A percentile compares a stretch with the other conserved stretches of the same genome.
These are phyloP conservation scores for Shargacucullia verbasci DNA, from an alignment of 2,888 invertebrate genomes.

Conservation along the genomic window DNA sequence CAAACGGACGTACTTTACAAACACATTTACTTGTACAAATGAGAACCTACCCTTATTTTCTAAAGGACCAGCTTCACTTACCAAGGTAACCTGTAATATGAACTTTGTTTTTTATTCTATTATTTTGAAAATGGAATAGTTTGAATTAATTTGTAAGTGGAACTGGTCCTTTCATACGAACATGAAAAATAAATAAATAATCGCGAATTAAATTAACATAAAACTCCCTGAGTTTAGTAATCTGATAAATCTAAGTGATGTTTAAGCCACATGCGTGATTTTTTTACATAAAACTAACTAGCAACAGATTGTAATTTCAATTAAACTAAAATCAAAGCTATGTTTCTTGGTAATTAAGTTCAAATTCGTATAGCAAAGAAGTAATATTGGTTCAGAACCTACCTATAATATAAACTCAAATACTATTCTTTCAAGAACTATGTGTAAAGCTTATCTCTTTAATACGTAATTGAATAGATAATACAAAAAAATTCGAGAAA, in stretches of 20 bases:
- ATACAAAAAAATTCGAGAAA: conserved; percentile 59
- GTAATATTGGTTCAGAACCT: conserved; percentile 47
- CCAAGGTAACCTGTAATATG: conserved; percentile 17
- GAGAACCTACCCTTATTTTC: conserved; percentile 36
- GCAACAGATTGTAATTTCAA: conserved; percentile 47
- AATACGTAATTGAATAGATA: conserved; percentile 66
- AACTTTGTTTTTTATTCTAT: conserved; percentile 12
- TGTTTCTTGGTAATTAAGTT: conserved; percentile 50
- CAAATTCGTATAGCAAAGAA: conserved; percentile 50
- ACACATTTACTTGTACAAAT: conserved; percentile 49
- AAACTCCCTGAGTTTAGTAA: conserved; percentile 40
- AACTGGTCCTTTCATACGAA: conserved; percentile 37
- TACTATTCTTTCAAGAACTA: conserved; percentile 53
- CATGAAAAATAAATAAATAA: conserved; percentile 53
- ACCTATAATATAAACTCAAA: conserved; percentile 35
- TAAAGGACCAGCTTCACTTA: conserved; percentile 37
- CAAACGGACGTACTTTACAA: conserved; percentile 2
- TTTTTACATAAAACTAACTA: conserved; percentile 50
- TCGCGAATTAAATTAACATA: conserved; percentile 42
- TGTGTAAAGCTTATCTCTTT: conserved; percentile 60
- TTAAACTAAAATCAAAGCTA: conserved; percentile 44
- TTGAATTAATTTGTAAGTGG: conserved; percentile 23
- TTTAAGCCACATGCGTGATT: conserved; percentile 71
- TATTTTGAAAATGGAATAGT: conserved; percentile 29
- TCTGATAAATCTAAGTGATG: conserved; percentile 53